Base-by-base conservation (phyloP, 2,113 vertebrate genomes). In the Aspiorhynchus laticeps region DNA sequence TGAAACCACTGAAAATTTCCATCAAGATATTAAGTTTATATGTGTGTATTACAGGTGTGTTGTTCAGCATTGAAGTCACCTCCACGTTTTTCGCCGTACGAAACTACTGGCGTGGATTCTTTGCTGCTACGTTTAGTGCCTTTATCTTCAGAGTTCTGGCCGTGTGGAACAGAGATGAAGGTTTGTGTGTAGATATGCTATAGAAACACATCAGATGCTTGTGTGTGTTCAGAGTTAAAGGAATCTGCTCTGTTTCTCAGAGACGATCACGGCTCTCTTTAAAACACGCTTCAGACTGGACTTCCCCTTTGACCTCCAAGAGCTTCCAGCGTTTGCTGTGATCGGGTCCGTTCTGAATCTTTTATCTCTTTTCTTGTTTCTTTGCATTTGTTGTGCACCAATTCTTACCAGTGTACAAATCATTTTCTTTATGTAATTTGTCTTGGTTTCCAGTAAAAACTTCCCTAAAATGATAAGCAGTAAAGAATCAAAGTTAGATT, bases 81-180 rank as follows among this genome's bases (percentile, higher is more conserved):
- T 99, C 98, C 63, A 99, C 98, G 2, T 99, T 98, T 94, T 99
- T 99, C 0, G 98, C 98, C 0, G 98, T 99, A 88, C 95, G 98
- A 84, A 99, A 99, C 93, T 99, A 99, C 85, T 99, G 98, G 98
- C 96, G 98, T 0, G 98, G 98, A n/a, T 99, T 99, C 93, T 99
- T 99, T 0, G 97, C 98, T 0, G 98, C 98, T 82, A 98, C 98
- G 43, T 98, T 99, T 93, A 99, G 98, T 43, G 98, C 98, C 91
- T 99, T 99, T 93, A 98, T 99, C 94, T 99, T 99, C 94, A 95
- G 98, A 48, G 97, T 99, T 2, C 94, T 99, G 3, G 97, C 98
- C 0, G 98, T 99, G 78, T 99, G 97, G 98, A 99, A 98, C 94
- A 95, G 95, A 87, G 98, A 99, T 1, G 98, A 99, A 96, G 98